Evolutionary conservation across 2,113 vertebrate species (phyloP).

Genomic region (Trogon surrucura): DNA sequence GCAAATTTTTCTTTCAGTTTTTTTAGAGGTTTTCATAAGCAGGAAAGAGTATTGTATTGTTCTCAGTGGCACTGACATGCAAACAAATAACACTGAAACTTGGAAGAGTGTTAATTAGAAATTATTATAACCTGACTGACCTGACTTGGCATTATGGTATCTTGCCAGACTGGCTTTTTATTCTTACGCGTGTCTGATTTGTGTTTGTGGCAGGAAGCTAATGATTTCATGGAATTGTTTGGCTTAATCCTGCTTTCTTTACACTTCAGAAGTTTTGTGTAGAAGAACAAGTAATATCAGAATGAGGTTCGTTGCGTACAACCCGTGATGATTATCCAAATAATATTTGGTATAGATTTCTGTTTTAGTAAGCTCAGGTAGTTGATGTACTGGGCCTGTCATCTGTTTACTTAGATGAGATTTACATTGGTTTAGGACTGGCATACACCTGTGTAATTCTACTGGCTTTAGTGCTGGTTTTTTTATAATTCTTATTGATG

Average conservation of each 20-base stretch:
- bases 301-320: background rate
- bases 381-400: background rate
- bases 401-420: background rate
- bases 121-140: slow-evolving; percentile 59
- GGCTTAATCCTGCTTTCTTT: slow-evolving; percentile 15
- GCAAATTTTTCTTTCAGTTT: background rate
- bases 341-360: background rate
- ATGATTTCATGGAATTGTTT: slow-evolving; percentile 34
- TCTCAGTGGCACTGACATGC: slow-evolving; percentile 3
- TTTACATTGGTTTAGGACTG: background rate
- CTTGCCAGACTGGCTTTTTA: slow-evolving; percentile 48
- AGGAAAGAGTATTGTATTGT: background rate
- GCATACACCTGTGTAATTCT: background rate
- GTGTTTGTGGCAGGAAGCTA: slow-evolving; percentile 43
- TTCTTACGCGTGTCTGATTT: slow-evolving; percentile 40
- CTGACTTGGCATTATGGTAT: slow-evolving; percentile 46
- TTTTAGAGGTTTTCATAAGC: background rate
- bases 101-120: slow-evolving; percentile 62
- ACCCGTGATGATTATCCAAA: background rate
- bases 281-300: background rate
- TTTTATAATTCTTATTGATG: background rate
- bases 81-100: slow-evolving; percentile 64
- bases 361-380: background rate
- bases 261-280: background rate
- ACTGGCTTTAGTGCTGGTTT: background rate